A percentile compares a stretch with the other conserved stretches of the same genome.
These are phyloP conservation scores for Conops quadrifasciatus DNA, from an alignment of 2,888 invertebrate species.

Conservation along the genomic window DNA sequence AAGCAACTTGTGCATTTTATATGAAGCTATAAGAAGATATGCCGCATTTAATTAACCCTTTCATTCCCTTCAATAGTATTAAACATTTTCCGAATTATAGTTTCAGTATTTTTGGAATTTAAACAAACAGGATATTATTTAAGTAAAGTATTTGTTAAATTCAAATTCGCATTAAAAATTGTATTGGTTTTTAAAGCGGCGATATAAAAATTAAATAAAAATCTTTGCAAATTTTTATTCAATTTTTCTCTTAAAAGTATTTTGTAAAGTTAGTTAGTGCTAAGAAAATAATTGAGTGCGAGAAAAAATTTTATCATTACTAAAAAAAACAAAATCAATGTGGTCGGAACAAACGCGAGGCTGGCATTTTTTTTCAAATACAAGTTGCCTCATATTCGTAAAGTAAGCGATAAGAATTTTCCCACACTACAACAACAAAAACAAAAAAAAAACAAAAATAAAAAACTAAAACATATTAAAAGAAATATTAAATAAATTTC, in stretches of 20 bases:
- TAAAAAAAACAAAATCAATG: conserved; percentile 16
- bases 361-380: background rate
- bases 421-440: conserved; percentile 22
- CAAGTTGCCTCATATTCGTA: background rate
- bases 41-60: no score
- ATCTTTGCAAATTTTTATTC: background rate
- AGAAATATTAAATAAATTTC: background rate
- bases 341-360: conserved; percentile 9
- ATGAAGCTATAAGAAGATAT: no score
- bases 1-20: no score
- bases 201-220: no score
- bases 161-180: no score
- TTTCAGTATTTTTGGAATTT: no score
- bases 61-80: no score
- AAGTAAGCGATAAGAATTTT: conserved; percentile 26
- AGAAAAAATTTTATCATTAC: conserved; percentile 11
- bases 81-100: no score
- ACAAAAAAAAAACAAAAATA: conserved; percentile 1
- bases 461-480: no score
- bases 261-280: no score
- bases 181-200: background rate
- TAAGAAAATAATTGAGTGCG: background rate
- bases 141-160: no score
- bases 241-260: background rate
- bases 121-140: no score